Evolutionary conservation across 1,140 invertebrate genomes (phyloP), one percentile per base, ranked within the genome.

Genomic region (Saccostrea glomerata): DNA sequence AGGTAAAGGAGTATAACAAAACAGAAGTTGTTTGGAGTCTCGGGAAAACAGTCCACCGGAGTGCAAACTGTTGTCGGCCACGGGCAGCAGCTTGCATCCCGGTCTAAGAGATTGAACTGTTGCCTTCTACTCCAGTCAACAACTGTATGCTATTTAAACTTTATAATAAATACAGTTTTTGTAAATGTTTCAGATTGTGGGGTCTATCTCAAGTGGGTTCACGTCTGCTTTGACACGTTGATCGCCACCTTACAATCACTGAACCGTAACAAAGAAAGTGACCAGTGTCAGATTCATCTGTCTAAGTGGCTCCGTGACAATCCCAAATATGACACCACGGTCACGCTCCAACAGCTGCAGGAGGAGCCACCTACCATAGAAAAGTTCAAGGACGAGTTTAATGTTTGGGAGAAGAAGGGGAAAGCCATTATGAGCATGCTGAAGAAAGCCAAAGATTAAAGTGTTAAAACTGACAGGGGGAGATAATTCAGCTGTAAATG

Each of bases 281-380:
- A 94, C 25, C 84, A 87, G 54, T 92, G 93, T 47, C 91, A 97
- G 96, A 94, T 97, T 40, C 96, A 97, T 93, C 95, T 97, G 86
- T 96, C 97, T 91, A 96, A 97, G 90, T 96, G 97, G 94, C 97
- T 97, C 96, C 95, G 96, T 58, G 96, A 96, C 90, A 95, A 97
- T 88, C 95, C 98, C 70, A 98, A 98, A 94, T 96, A 97, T 93
- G 97, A 97, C 90, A 97, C 97, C 94, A 97, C 97, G 96, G 97
- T 98, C 96, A 96, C 91, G 60, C 86, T 91, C 2, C 84, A 84
- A 83, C 88, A 89, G 5, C 91, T 94, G 60, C 73, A 91, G 47
- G 83, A 90, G 56, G 82, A 92, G 55, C 91, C 93, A n/a, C 47
- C 85, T 13, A 86, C 92, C 25, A 92, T 91, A 56, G 77, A 91